phyloP scores from a whole-genome alignment of 1,140 invertebrate genomes.

The Agrypnia vestita region DNA sequence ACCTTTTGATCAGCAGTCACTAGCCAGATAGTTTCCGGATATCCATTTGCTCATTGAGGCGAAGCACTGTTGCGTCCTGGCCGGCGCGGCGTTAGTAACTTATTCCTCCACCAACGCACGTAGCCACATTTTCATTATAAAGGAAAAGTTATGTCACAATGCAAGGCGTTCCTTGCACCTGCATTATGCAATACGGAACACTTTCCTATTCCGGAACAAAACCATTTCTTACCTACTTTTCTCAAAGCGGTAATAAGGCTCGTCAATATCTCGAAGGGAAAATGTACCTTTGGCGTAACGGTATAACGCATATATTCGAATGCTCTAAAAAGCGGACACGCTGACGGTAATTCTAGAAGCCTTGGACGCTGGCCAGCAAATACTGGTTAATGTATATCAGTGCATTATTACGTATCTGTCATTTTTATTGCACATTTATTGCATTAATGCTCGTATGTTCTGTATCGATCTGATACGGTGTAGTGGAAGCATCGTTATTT shows the following conservation, averaged over 20 bases:
- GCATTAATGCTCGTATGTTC: background rate
- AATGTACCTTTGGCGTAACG: background rate
- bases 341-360: background rate
- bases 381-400: background rate
- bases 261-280: background rate
- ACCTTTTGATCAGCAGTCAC: no score
- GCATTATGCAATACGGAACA: conserved; percentile 33
- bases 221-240: background rate
- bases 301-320: background rate
- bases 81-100: background rate
- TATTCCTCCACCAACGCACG: background rate
- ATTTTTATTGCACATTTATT: background rate
- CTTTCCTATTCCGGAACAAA: conserved; percentile 27
- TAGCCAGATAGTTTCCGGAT: conserved; percentile 1
- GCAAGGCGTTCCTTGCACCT: conserved; percentile 29
- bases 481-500: background rate
- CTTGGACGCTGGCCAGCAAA: conserved; percentile 1
- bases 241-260: background rate
- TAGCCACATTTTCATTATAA: background rate
- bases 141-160: conserved; percentile 19
- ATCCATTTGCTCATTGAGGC: conserved; percentile 19
- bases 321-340: background rate
- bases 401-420: conserved; percentile 4
- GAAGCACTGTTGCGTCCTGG: conserved; percentile 3
- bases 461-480: background rate